Conservation (phyloP, 2,113 vertebrate genomes). For the Erythrocebus patas region DNA sequence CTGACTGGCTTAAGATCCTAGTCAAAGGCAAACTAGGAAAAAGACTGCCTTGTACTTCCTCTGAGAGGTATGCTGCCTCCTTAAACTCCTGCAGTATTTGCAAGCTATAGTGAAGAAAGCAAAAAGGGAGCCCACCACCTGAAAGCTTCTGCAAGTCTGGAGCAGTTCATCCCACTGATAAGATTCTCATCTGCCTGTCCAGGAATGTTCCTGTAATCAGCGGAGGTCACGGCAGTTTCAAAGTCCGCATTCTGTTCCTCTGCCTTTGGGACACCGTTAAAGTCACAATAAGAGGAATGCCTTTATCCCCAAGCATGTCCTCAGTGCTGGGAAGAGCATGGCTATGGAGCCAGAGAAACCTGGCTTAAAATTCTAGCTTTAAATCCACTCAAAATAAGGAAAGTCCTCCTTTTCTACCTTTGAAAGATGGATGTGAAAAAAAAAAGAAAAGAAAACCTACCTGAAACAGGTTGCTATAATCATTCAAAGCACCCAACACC, state of each 20-base stretch:
- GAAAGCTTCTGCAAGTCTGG: neutral
- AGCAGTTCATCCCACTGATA: neutral
- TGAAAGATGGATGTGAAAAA: neutral
- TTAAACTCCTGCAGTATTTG: neutral
- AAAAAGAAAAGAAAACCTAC: neutral
- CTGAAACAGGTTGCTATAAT: neutral
- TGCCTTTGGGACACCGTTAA: neutral
- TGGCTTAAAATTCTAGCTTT: neutral
- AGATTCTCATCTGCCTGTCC: neutral
- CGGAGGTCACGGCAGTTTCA: neutral
- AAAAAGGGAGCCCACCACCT: neutral
- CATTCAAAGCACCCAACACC: neutral
- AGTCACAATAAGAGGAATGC: neutral
- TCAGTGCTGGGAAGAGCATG: neutral
- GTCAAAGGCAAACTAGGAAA: neutral
- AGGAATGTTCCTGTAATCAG: neutral
- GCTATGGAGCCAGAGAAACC: neutral
- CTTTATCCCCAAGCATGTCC: neutral
- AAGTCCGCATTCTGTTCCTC: neutral
- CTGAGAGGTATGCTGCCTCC: neutral
- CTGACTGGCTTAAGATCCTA: conserved; percentile 23
- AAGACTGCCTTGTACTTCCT: neutral
- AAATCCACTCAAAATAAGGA: neutral
- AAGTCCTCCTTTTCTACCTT: neutral
- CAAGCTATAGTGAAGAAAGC: neutral